Base-by-base conservation (phyloP, 1,140 invertebrate genomes). In the Brachionus koreanus region DNA sequence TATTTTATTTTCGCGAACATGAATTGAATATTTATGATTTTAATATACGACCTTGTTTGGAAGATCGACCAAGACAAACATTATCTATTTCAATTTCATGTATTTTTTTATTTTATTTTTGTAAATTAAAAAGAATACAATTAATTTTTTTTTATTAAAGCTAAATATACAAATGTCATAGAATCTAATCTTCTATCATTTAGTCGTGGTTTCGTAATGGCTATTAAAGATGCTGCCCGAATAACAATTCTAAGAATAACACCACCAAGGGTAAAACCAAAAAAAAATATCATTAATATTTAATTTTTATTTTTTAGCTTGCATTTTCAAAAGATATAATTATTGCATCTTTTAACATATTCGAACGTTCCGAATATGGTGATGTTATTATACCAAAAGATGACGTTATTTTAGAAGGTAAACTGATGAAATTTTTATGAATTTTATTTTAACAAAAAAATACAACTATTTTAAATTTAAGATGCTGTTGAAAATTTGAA, bases 1-100 rank as follows among this genome's bases (percentile, higher is more conserved):
- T 77, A 49, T 57, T 61, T 49, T 35, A 77, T 52, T 77, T 77
- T 19, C 12, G 52, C n/a, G 39, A 46, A 19, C 42, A 42, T 46
- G 52, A 61, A 77, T 57, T 77, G 12, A 77, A 77, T 77, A 23
- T 77, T 4, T 77, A 33, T 77, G 74, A 77, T 10, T 77, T 37
- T 77, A 25, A 77, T n/a, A 77, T 77, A 35, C 12, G 74, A 25
- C 6, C 25, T 33, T 77, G 74, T 37, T 13, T 57, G 7, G 42
- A 23, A 12, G 25, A 57, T 29, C 13, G 16, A 7, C 23, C 37
- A 0, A 33, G 19, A 77, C 74, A 77, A 52, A 37, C 52, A 23
- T 37, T 52, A 23, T 23, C 46, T 10, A 37, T 61, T 77, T 69
- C 65, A 39, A 39, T 69, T 37, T 69, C 65, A 39, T 35, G 65